Evolutionary conservation across 2,113 vertebrate species (phyloP), one percentile per base, ranked within the genome.

Genomic region (Rhineura floridana): DNA sequence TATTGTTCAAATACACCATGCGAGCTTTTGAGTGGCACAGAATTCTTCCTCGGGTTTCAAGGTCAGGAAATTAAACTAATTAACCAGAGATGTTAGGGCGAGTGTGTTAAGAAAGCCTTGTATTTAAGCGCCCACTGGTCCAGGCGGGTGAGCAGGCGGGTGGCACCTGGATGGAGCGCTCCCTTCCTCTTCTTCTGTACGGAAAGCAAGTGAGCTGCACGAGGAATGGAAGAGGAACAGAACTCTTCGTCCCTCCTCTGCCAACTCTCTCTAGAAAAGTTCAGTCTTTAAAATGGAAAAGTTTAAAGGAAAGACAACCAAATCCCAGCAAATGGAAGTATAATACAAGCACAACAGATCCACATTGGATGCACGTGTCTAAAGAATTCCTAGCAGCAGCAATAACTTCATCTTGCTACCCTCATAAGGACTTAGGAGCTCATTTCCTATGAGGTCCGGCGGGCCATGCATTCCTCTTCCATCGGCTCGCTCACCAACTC

Each of bases 401-500:
- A n/a, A n/a, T 28, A 77, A 33, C n/a, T 77, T 48, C 44, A 77
- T 44, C 44, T n/a, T 79, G 13, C 30, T 30, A 55, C 33, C 13
- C 48, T 17, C 52, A n/a, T 17, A n/a, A 55, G 55, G 9, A n/a
- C n/a, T n/a, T 70, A n/a, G 23, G 10, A 77, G 21, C 4, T 19
- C 55, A 19, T 28, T 46, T 59, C 62, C 73, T 81, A 25, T 42
- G 4, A 44, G 33, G 2, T 2, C 15, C 3, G 0, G 44, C 55
- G 28, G 5, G 23, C 2, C n/a, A 1, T 1, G 3, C 3, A 33
- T 1, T n/a, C 50, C 50, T 10, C 19, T 15, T 30, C 36, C 23
- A 86, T 79, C 50, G 75, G 59, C 55, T 69, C 2, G 1, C 12
- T 46, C 11, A 11, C 39, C 0, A 39, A 2, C n/a, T 17, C 23